Percentiles rank a stretch among this genome's conserved stretches.
phyloP scores from a whole-genome alignment of 2,888 invertebrate genomes.

The Adineta ricciae region DNA sequence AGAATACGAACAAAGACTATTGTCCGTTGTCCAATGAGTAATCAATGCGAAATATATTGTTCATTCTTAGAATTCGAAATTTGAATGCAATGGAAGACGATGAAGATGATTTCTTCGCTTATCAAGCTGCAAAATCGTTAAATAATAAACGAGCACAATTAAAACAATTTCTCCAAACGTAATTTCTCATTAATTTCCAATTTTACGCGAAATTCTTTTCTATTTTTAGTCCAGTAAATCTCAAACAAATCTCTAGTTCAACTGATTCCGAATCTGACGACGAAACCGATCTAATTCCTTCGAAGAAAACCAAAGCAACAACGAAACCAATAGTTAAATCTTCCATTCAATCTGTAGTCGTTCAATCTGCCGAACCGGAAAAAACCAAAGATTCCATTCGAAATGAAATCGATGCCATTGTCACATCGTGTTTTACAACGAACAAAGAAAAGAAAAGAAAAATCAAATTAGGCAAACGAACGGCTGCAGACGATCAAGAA shows the following conservation, averaged over 20 bases:
- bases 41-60: too few relatives aligned
- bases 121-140: slow-evolving; percentile 5
- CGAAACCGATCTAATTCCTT: background rate
- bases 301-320: background rate
- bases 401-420: background rate
- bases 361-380: background rate
- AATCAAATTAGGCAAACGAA: slow-evolving; percentile 14
- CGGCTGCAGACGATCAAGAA: background rate
- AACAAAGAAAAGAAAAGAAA: background rate
- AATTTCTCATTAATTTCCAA: background rate
- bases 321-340: background rate
- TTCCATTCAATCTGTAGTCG: background rate
- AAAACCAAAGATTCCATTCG: background rate
- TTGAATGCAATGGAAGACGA: background rate
- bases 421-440: background rate
- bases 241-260: background rate
- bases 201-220: background rate
- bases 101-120: slow-evolving; percentile 14
- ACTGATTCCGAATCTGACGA: background rate
- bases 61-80: too few relatives aligned
- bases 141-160: background rate
- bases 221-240: background rate
- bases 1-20: background rate
- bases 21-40: background rate
- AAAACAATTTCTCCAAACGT: background rate